These are phyloP conservation scores for Mycogona germanica DNA, from an alignment of 2,888 invertebrate species.

Conservation along the genomic window DNA sequence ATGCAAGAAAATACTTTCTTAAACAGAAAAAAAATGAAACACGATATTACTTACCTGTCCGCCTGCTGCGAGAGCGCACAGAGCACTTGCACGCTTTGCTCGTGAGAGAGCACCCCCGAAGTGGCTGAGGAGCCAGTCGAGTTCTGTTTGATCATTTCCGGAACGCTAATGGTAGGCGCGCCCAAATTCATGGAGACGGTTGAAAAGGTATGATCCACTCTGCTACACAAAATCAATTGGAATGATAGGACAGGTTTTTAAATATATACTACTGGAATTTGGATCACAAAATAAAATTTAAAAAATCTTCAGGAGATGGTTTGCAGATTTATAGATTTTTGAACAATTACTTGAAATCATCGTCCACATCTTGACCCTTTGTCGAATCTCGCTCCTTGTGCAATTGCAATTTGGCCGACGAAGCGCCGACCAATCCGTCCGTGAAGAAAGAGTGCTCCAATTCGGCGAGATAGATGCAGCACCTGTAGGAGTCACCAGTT, in stretches of 20 bases:
- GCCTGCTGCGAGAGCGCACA: constrained; percentile 81
- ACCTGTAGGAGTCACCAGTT: constrained; percentile 38
- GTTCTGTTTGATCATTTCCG: constrained; percentile 50
- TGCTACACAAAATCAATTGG: too few relatives aligned
- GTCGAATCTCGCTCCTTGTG: neutral
- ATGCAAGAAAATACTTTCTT: too few relatives aligned
- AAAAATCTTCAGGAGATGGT: too few relatives aligned
- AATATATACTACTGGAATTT: neutral
- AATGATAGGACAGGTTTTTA: too few relatives aligned
- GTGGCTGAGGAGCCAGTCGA: constrained; percentile 42
- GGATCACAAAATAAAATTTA: too few relatives aligned
- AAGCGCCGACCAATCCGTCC: neutral
- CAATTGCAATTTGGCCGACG: neutral
- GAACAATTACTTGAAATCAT: too few relatives aligned
- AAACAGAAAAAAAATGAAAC: neutral
- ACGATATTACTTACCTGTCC: constrained; percentile 43
- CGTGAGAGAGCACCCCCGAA: constrained; percentile 42
- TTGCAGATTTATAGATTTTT: too few relatives aligned
- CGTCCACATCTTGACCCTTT: neutral
- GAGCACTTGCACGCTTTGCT: constrained; percentile 75
- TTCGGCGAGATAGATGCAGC: constrained; percentile 83
- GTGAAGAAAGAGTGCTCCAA: constrained; percentile 84
- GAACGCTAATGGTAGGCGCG: constrained; percentile 47
- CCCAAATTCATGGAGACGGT: too few relatives aligned
- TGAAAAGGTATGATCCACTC: too few relatives aligned